Evolutionary conservation across 2,113 vertebrate species (phyloP).

Genomic region (Solea solea): DNA sequence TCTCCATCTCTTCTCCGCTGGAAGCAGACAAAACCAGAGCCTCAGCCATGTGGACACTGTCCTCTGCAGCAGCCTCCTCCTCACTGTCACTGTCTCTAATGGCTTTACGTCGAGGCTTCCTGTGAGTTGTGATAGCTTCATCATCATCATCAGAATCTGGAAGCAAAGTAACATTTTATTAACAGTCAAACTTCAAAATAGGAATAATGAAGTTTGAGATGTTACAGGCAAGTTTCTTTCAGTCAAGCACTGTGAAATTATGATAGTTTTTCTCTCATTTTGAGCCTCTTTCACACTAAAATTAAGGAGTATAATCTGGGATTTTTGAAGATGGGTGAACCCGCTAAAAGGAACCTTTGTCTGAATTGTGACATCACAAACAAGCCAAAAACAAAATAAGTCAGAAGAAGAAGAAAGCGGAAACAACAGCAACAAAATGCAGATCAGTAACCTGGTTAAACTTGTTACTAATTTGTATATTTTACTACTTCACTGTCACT

Average conservation of each 20-base stretch:
- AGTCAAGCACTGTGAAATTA: too few relatives aligned
- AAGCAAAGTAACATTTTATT: not conserved
- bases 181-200: rapidly evolving
- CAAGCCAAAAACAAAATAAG: too few relatives aligned
- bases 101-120: slow-evolving; percentile 84
- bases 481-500: not conserved
- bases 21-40: slow-evolving; percentile 38
- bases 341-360: too few relatives aligned
- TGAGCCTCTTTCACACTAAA: too few relatives aligned
- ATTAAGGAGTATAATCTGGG: too few relatives aligned
- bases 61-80: slow-evolving; percentile 60
- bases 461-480: not conserved
- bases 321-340: too few relatives aligned
- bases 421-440: not conserved
- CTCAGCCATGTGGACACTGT: slow-evolving; percentile 44
- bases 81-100: slow-evolving; percentile 90
- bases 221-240: too few relatives aligned
- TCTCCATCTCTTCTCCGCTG: slow-evolving; percentile 58
- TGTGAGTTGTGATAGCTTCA: slow-evolving; percentile 77
- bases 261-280: too few relatives aligned
- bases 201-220: not conserved
- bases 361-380: too few relatives aligned
- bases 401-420: too few relatives aligned
- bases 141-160: slow-evolving; percentile 93
- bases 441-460: not conserved